Evolutionary conservation across 2,113 vertebrate genomes (phyloP), one percentile per base, ranked within the genome.

Genomic region (Toxotes chatareus): DNA sequence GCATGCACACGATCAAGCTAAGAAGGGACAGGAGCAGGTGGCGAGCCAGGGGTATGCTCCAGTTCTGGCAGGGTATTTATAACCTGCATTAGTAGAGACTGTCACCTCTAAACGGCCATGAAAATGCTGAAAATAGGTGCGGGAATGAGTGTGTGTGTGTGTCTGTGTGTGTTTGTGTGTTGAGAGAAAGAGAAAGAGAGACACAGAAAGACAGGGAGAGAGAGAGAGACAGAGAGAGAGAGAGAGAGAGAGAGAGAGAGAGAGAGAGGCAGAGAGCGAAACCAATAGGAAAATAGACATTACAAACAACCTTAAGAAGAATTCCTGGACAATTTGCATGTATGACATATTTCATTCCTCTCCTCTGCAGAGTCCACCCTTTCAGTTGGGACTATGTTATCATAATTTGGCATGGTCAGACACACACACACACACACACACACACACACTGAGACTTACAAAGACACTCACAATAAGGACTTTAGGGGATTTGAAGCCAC

Each of bases 11-110:
- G 13, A 32, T 79, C 77, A 11, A 46, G 70, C 36, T 71, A 86
- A 79, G 82, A 94, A 92, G 92, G 79, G 91, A 92, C 90, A 3
- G 92, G 87, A 94, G 91, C 93, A 93, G 94, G 92, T 94, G 94
- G 89, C 19, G 5, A 82, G 78, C 55, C 72, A 78, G 84, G 79
- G 83, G 86, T 90, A 65, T 86, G 81, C 68, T 67, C 75, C 14
- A 65, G 77, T 79, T 85, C 76, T 83, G 59, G 68, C n/a, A 70
- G 86, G 79, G 61, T 94, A 94, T 94, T 93, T 93, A 89, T 94
- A 93, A 91, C 92, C 80, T 87, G 56, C 68, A 34, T 60, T 73
- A 82, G 86, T 62, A 53, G 78, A 74, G 83, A 73, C 76, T 57
- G 76, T 88, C 86, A 77, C 89, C 89, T 91, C 76, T 31, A 79